Evolutionary conservation across 2,113 vertebrate genomes (phyloP).

Genomic region (Thryonomys swinderianus): DNA sequence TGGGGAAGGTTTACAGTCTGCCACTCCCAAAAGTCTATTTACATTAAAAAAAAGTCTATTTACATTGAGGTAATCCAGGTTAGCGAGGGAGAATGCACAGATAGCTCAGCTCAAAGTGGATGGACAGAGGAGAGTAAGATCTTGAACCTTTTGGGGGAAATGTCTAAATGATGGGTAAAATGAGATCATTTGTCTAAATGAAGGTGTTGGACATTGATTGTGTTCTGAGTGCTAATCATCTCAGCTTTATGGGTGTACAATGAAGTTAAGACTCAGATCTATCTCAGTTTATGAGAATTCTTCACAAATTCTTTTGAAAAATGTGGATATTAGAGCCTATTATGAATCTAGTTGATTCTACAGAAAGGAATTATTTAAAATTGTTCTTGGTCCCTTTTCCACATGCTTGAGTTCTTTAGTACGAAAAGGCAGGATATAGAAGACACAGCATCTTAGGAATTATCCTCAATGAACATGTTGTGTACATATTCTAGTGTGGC

Average conservation of each 20-base stretch:
- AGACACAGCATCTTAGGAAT: not conserved
- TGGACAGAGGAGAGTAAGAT: not conserved
- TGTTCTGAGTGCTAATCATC: not conserved
- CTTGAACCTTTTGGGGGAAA: not conserved
- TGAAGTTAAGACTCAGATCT: not conserved
- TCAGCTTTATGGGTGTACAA: not conserved
- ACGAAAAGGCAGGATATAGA: not conserved
- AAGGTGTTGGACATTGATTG: not conserved
- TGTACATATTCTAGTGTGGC: not conserved
- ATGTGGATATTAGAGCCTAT: not conserved
- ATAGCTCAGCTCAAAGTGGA: not conserved
- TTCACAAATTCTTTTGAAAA: not conserved
- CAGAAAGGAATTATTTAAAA: not conserved
- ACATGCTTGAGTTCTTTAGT: not conserved
- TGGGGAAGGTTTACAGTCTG: not conserved
- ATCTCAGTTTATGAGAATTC: not conserved
- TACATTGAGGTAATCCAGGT: not conserved
- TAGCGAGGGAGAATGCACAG: not conserved
- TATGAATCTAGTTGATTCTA: not conserved
- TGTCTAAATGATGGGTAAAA: not conserved
- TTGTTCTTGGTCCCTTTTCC: not conserved
- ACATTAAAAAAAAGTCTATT: not conserved
- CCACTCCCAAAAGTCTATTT: not conserved
- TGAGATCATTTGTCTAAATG: not conserved
- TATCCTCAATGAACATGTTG: not conserved